Percentiles rank a stretch among this genome's conserved stretches.
phyloP scores from a whole-genome alignment of 2,888 invertebrate species.

The Eupithecia pulchellata region DNA sequence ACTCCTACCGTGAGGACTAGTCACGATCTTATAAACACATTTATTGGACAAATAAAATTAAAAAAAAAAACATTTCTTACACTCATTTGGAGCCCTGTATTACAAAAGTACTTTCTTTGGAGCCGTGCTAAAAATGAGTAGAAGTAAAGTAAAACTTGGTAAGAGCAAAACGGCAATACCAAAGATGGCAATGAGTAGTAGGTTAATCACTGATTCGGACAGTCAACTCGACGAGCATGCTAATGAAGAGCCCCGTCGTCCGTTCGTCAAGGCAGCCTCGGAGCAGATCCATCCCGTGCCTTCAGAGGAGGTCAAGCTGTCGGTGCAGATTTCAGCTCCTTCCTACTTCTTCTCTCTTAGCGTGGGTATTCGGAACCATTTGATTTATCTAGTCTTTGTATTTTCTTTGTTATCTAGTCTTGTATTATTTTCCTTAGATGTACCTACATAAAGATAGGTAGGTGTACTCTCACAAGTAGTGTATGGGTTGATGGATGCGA shows the following conservation, averaged over 20 bases:
- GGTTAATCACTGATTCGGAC: background rate
- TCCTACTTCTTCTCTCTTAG: slow-evolving; percentile 68
- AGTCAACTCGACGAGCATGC: background rate
- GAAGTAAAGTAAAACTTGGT: background rate
- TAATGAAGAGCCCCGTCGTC: background rate
- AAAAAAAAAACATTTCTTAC: too few relatives aligned
- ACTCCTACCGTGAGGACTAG: too few relatives aligned
- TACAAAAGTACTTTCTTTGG: background rate
- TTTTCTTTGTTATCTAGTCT: background rate
- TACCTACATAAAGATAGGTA: too few relatives aligned
- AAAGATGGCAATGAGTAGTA: background rate
- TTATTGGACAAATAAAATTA: too few relatives aligned
- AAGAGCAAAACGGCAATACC: background rate
- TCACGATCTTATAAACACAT: too few relatives aligned
- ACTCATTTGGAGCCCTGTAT: background rate
- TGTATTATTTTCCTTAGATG: too few relatives aligned
- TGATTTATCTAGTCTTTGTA: background rate
- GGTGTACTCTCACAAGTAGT: too few relatives aligned
- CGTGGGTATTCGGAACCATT: slow-evolving; percentile 1
- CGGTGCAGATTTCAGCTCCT: slow-evolving; percentile 70
- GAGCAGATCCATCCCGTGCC: slow-evolving; percentile 50
- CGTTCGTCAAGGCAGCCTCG: slow-evolving; percentile 55
- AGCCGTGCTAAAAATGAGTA: background rate
- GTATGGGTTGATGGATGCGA: too few relatives aligned
- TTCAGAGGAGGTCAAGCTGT: slow-evolving; percentile 42